Evolutionary conservation across 1,140 invertebrate species (phyloP).

Genomic region (Atta cephalotes): DNA sequence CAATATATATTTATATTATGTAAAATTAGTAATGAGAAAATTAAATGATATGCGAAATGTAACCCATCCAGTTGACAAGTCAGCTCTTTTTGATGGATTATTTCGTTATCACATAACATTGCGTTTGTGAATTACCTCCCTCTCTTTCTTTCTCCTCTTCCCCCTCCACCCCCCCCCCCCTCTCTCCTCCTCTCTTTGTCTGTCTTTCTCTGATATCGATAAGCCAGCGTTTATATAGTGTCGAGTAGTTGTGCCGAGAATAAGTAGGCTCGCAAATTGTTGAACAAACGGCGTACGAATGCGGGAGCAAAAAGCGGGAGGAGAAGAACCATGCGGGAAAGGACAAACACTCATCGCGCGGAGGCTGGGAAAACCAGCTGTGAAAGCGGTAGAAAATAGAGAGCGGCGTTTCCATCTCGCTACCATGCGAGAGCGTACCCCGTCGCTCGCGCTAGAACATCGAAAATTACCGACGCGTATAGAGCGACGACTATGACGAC

Average conservation of each 20-base stretch:
- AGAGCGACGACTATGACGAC: neutral
- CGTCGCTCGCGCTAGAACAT: slow-evolving; percentile 29
- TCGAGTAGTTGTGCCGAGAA: neutral
- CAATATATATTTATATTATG: neutral
- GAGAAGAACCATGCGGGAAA: slow-evolving; percentile 33
- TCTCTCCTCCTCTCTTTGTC: too few species aligned
- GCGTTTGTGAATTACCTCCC: neutral
- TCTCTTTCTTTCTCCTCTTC: neutral
- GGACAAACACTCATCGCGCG: slow-evolving; percentile 50
- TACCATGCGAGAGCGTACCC: slow-evolving; percentile 5
- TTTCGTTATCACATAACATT: neutral
- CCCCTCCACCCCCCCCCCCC: too few species aligned
- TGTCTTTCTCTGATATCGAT: neutral
- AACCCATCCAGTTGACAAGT: neutral
- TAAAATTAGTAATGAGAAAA: neutral
- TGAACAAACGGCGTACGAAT: slow-evolving; percentile 36
- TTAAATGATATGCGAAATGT: neutral
- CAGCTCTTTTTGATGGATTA: slow-evolving; percentile 8
- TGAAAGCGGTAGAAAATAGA: slow-evolving; percentile 57
- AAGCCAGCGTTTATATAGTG: slow-evolving; percentile 15
- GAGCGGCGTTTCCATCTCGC: neutral
- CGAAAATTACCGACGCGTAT: slow-evolving; percentile 47
- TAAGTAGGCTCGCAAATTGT: slow-evolving; percentile 36
- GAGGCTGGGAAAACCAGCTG: slow-evolving; percentile 49
- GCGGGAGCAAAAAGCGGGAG: slow-evolving; percentile 21